Evolutionary conservation across 2,797 vertebrate species (phyloP).

Genomic region (Tragopan temminckii): DNA sequence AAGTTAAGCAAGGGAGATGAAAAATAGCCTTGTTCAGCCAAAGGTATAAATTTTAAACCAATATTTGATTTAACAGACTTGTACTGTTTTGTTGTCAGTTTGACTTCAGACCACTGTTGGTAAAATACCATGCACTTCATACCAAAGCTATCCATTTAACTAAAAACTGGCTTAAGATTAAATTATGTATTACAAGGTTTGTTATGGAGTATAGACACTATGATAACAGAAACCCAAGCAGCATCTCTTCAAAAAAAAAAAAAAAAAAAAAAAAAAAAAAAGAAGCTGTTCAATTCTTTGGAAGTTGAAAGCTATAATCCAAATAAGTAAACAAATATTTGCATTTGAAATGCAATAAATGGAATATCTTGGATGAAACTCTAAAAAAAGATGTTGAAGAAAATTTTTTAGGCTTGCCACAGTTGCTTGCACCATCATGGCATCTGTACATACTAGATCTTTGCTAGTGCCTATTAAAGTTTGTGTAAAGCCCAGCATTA

Average conservation of each 20-base stretch:
- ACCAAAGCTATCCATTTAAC: neutral
- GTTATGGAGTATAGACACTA: neutral
- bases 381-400: neutral
- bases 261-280: neutral
- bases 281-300: neutral
- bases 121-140: neutral
- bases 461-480: neutral
- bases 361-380: neutral
- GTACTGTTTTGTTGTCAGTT: neutral
- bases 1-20: neutral
- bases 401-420: neutral
- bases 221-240: neutral
- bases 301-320: neutral
- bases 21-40: neutral
- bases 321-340: neutral
- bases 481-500: neutral
- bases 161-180: neutral
- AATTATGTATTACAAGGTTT: neutral
- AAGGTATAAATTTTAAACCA: neutral
- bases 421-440: neutral
- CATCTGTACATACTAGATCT: neutral
- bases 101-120: neutral
- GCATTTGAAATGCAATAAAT: conserved; percentile 3
- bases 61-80: neutral
- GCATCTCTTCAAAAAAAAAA: neutral